Evolutionary conservation across 1,140 invertebrate genomes (phyloP).

Genomic region (Camponotus pennsylvanicus): DNA sequence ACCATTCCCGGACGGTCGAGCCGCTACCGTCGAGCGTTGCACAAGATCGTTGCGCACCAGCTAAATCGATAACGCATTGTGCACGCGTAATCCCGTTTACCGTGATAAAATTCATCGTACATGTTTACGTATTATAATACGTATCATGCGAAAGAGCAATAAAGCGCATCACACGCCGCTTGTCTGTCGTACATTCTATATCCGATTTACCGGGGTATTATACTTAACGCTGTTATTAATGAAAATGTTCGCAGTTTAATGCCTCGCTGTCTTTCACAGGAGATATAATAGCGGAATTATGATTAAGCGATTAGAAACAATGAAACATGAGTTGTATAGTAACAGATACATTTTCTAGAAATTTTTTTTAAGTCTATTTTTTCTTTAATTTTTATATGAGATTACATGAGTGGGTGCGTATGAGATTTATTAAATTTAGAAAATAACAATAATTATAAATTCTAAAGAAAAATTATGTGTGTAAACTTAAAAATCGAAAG

Average conservation of each 20-base stretch:
- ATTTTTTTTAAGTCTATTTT: background rate
- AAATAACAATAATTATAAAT: background rate
- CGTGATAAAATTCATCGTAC: constrained; percentile 52
- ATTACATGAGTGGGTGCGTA: background rate
- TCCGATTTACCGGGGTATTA: constrained; percentile 50
- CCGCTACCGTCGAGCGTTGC: constrained; percentile 9
- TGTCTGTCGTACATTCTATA: constrained; percentile 33
- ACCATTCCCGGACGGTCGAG: constrained; percentile 3
- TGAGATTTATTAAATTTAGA: background rate
- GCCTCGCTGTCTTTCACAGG: background rate
- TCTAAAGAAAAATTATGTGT: no score
- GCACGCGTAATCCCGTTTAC: constrained; percentile 56
- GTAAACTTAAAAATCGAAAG: background rate
- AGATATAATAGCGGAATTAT: background rate
- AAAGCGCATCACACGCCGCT: constrained; percentile 36
- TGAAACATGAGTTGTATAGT: background rate
- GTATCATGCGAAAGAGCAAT: constrained; percentile 46
- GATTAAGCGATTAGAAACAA: constrained; percentile 8
- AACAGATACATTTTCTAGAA: background rate
- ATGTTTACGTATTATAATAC: constrained; percentile 57
- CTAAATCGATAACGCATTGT: constrained; percentile 61
- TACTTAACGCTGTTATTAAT: constrained; percentile 42
- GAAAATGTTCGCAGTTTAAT: constrained; percentile 46
- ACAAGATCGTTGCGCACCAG: constrained; percentile 29
- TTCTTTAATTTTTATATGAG: background rate